Percentiles rank a stretch among this genome's conserved stretches.
These are phyloP conservation scores for Iselma pallidipennis DNA, from an alignment of 2,888 invertebrate species.

Conservation along the genomic window DNA sequence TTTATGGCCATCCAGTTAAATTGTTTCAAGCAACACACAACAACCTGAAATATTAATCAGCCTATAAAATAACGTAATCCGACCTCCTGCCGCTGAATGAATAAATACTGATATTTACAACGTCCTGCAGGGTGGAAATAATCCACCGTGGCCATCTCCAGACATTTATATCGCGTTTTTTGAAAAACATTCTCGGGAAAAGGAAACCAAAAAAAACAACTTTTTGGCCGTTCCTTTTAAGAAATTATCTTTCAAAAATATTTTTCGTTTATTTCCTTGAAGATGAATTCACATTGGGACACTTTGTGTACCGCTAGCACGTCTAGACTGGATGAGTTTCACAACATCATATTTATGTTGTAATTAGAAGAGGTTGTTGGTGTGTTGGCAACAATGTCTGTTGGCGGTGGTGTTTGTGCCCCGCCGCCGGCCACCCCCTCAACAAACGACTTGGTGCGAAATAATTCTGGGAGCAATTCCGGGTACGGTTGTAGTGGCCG, in stretches of 20 bases:
- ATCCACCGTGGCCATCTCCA: not conserved
- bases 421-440: slow-evolving; percentile 25
- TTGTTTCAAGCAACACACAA: slow-evolving; percentile 36
- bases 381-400: slow-evolving; percentile 24
- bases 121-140: not conserved
- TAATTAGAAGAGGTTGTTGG: slow-evolving; percentile 40
- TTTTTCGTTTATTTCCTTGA: not conserved
- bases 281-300: not conserved
- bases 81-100: slow-evolving; percentile 2
- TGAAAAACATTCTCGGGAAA: not conserved
- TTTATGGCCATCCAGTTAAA: slow-evolving; percentile 35
- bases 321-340: slow-evolving; percentile 1
- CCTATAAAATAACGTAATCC: slow-evolving; percentile 31
- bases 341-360: slow-evolving; percentile 39
- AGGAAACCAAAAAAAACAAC: too few relatives aligned
- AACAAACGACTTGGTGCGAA: slow-evolving; percentile 44
- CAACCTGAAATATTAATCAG: slow-evolving; percentile 37
- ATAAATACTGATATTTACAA: slow-evolving; percentile 5
- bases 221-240: too few relatives aligned
- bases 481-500: slow-evolving; percentile 44
- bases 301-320: not conserved
- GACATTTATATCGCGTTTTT: not conserved
- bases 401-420: slow-evolving; percentile 24
- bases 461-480: slow-evolving; percentile 51
- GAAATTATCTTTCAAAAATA: too few relatives aligned